Evolutionary conservation across 2,888 invertebrate species (phyloP), one percentile per base, ranked within the genome.

Genomic region (Leptopilina syphax): DNA sequence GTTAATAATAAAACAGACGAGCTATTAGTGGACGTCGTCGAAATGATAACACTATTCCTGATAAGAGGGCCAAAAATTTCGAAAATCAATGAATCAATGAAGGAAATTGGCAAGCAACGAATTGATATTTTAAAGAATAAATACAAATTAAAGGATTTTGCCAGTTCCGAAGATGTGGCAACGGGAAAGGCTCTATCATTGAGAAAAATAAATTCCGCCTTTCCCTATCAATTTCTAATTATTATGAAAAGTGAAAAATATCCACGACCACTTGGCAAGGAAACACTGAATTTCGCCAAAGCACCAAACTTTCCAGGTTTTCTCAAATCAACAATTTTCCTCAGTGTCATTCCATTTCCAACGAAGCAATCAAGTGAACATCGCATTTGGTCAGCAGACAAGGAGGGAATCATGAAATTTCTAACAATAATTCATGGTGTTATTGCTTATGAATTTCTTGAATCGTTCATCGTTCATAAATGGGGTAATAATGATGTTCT

Each of bases 271-370:
- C 70, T 73, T 1, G 70, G 70, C 13, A 10, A n/a, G 34, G 34
- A 13, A 4, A n/a, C 54, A 9, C 34, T 73, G 0, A 54, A 27
- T 1, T 54, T 54, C 1, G 70, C 70, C 0, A 34, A 73, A 54
- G 70, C 70, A 12, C 54, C 54, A 24, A n/a, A 8, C 13, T 73
- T 73, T 54, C 70, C 70, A 3, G 70, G 54, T 0, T 73, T 73
- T 54, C 27, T 73, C 0, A 73, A 73, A 34, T 54, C 70, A 12
- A 73, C 34, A 4, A 44, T 8, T 44, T 73, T 73, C n/a, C 27
- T 73, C 27, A 73, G 70, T n/a, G 54, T 73, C 5, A 73, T 73
- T 54, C 70, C 70, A 3, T 54, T 73, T n/a, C 70, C 70, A 10
- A 24, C 13, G 54, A 27, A 68, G n/a, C 3, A 34, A 44, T 5